phyloP scores from a whole-genome alignment of 92 coral and sea anemone genomes.

The Epizoanthus fatuus region DNA sequence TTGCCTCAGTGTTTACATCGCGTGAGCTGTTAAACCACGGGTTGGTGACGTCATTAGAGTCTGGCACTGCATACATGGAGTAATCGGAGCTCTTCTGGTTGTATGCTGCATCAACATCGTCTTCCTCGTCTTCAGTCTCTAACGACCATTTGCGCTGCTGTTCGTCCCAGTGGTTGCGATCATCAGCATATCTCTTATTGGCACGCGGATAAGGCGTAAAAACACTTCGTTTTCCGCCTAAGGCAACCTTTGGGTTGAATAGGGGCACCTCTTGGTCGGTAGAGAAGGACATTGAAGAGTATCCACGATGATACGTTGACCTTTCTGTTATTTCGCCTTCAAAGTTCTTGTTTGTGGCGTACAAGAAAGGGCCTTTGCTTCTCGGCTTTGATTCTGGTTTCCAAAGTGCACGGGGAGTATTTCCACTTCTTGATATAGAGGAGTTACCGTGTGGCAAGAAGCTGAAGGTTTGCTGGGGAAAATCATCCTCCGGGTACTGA shows the following conservation, averaged over 20 bases:
- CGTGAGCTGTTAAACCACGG: neutral
- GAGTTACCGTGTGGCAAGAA: conserved; percentile 25
- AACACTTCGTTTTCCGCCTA: neutral
- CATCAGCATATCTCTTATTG: neutral
- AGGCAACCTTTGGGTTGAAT: neutral
- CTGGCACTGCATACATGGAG: neutral
- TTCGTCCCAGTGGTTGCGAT: neutral
- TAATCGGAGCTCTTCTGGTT: neutral
- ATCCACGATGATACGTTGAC: neutral
- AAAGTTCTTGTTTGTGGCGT: neutral
- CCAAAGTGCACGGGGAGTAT: neutral
- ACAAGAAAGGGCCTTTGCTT: neutral
- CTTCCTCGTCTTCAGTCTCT: neutral
- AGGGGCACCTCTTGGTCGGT: neutral
- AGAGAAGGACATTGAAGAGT: neutral
- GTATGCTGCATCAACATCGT: neutral
- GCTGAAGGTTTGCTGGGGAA: neutral
- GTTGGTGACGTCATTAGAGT: neutral
- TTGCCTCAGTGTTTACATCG: neutral
- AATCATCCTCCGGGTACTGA: neutral
- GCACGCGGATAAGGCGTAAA: conserved; percentile 17
- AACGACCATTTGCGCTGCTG: neutral
- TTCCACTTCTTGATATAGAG: neutral
- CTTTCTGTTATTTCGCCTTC: neutral
- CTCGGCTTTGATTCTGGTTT: neutral